phyloP scores from a whole-genome alignment of 2,888 invertebrate genomes.

The Pimpla rufipes region DNA sequence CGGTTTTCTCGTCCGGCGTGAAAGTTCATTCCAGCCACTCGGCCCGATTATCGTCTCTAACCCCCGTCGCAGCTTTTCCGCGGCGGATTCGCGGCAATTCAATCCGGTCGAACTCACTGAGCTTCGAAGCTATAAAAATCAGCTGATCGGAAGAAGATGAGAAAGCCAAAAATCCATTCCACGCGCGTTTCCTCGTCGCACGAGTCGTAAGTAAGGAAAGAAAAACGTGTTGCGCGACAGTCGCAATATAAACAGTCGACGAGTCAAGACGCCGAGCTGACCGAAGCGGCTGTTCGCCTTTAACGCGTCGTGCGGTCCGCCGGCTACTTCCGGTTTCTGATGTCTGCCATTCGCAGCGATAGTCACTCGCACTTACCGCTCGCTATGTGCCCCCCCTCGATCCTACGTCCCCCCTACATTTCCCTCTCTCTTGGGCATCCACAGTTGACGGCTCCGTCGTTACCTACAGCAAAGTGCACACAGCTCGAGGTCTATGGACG shows the following conservation, averaged over 20 bases:
- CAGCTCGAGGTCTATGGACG: background rate
- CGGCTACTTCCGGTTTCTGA: slow-evolving; percentile 49
- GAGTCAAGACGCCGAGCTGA: slow-evolving; percentile 21
- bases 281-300: slow-evolving; percentile 39
- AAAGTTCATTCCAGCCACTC: too few relatives aligned
- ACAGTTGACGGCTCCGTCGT: background rate
- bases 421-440: background rate
- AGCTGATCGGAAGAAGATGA: too few relatives aligned
- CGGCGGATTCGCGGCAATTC: too few relatives aligned
- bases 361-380: slow-evolving; percentile 3
- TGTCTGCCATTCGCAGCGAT: slow-evolving; percentile 41
- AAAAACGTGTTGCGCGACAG: background rate
- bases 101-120: too few relatives aligned
- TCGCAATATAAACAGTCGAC: background rate
- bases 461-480: background rate
- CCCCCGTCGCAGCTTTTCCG: too few relatives aligned
- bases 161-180: too few relatives aligned
- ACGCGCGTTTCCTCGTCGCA: too few relatives aligned
- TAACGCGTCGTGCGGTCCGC: slow-evolving; percentile 9
- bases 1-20: too few relatives aligned
- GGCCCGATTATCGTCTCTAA: too few relatives aligned
- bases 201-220: too few relatives aligned
- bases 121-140: too few relatives aligned
- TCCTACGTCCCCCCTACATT: too few relatives aligned
- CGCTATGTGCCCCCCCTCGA: background rate